Evolutionary conservation across 2,888 invertebrate genomes (phyloP), one percentile per base, ranked within the genome.

Genomic region (Euproctis similis): DNA sequence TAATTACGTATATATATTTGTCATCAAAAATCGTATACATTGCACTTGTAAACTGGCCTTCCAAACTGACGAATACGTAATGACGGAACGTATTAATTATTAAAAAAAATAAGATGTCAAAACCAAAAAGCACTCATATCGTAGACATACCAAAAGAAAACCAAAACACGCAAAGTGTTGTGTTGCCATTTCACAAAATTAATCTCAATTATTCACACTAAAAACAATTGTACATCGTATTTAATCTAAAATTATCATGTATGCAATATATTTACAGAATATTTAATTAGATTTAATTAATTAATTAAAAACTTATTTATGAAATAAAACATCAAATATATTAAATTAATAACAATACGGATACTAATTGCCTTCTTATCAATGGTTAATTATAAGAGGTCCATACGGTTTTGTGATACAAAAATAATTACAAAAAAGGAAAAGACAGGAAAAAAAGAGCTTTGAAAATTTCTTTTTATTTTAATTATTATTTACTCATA

Each of bases 361-460:
- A 72, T 77, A 81, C 76, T 81, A 82, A 80, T 80, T 74, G 81
- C 81, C 81, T 80, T 84, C 82, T 82, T 77, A 82, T 82, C 82
- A 82, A 84, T 82, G 82, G 82, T 84, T 82, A 82, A 72, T 78
- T 80, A 82, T 82, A 85, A 84, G 85, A 85, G 85, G 85, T 85
- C 85, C 81, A 77, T 85, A 71, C 77, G 85, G 85, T 85, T 85
- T 80, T 81, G 76, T 75, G 72, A 71, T 73, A 72, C 71, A 66
- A 68, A 70, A n/a, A 67, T 65, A 57, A 59, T 58, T 59, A 59
- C 52, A n/a, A n/a, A n/a, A n/a, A n/a, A n/a, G n/a, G n/a, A n/a
- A n/a, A n/a, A n/a, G n/a, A n/a, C n/a, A n/a, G n/a, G n/a, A n/a
- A n/a, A n/a, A n/a, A 54, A 55, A 53, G 14, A 14, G 6, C 14